These are phyloP conservation scores for Bucco capensis DNA, from an alignment of 2,113 vertebrate species.

Conservation along the genomic window DNA sequence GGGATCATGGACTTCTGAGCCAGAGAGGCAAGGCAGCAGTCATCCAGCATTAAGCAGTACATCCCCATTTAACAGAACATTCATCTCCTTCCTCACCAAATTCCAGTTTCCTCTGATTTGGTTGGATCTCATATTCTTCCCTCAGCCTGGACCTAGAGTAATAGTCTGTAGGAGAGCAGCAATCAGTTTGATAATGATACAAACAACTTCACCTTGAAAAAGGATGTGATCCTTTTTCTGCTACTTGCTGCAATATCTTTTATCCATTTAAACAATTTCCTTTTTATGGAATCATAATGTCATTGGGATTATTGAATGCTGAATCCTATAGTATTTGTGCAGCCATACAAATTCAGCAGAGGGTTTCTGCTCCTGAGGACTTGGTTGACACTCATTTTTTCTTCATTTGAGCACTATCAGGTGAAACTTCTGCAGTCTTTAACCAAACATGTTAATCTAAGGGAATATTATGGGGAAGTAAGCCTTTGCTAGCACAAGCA, in stretches of 20 bases:
- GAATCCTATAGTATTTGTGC: neutral
- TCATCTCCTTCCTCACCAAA: neutral
- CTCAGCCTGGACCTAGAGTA: neutral
- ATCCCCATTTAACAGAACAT: neutral
- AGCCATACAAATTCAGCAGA: slow-evolving; percentile 8
- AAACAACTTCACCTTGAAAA: neutral
- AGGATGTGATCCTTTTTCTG: neutral
- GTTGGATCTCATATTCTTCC: neutral
- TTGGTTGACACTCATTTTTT: neutral
- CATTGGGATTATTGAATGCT: neutral
- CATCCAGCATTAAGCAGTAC: neutral
- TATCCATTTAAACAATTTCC: neutral
- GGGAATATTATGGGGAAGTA: neutral
- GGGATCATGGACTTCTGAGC: accelerated
- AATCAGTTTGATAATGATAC: neutral
- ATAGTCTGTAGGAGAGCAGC: neutral
- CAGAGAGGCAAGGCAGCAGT: neutral
- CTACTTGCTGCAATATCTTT: neutral
- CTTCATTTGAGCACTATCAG: neutral
- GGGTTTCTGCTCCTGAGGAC: slow-evolving; percentile 26
- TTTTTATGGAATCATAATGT: neutral
- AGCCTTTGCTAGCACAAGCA: neutral
- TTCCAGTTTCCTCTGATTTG: neutral
- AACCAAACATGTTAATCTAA: neutral
- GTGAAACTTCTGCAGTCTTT: neutral